Percentiles rank a stretch among this genome's conserved stretches.
These are phyloP conservation scores for Exaiptasia diaphana DNA, from an alignment of 64 coral and sea anemone species.

Conservation along the genomic window DNA sequence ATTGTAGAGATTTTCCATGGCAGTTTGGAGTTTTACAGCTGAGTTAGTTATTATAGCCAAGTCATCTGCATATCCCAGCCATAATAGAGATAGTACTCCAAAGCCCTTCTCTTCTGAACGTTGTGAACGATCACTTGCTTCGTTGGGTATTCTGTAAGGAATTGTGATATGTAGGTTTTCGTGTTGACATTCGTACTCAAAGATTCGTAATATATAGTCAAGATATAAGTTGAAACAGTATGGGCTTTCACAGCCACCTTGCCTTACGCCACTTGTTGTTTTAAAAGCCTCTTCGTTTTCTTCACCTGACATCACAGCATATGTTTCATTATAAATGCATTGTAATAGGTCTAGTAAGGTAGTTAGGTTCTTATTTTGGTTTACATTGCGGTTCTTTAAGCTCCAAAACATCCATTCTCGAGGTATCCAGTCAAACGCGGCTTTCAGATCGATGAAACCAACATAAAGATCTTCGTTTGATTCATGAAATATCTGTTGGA, in stretches of 20 bases:
- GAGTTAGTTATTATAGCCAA: no score
- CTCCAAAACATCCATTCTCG: neutral
- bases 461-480: neutral
- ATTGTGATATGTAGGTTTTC: neutral
- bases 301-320: neutral
- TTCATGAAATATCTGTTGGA: slow-evolving; percentile 11
- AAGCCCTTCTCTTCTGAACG: neutral
- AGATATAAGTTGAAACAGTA: no score
- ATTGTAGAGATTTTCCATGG: no score
- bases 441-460: neutral
- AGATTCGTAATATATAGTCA: neutral
- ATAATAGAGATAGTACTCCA: neutral
- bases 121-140: neutral
- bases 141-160: neutral
- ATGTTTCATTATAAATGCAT: neutral
- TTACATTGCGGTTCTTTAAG: neutral
- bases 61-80: neutral
- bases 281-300: neutral
- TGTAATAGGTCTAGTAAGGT: neutral
- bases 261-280: neutral
- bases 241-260: neutral
- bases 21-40: no score
- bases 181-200: neutral
- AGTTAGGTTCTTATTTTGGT: neutral
- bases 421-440: neutral